Evolutionary conservation across 2,888 invertebrate species (phyloP).

Genomic region (Trichogramma dendrolimi): DNA sequence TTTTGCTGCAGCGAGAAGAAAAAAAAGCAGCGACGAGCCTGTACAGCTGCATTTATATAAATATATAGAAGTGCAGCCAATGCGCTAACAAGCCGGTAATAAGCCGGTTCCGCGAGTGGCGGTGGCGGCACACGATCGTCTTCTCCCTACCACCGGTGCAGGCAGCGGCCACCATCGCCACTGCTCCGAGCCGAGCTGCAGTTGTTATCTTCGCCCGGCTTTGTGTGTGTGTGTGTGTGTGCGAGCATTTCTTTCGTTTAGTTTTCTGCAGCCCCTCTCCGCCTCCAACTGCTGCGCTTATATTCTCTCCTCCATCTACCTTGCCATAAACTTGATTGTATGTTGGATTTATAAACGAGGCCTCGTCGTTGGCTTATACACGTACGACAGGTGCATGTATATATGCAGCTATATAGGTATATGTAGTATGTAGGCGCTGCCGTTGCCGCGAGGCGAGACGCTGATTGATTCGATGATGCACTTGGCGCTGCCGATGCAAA

Average conservation of each 20-base stretch:
- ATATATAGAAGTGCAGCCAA: too few relatives aligned
- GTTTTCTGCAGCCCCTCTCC: slow-evolving; percentile 27
- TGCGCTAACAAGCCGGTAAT: slow-evolving; percentile 49
- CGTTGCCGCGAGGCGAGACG: slow-evolving; percentile 2
- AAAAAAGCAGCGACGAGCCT: background rate
- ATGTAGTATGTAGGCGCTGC: background rate
- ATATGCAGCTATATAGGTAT: too few relatives aligned
- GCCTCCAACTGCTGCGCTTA: slow-evolving; percentile 10
- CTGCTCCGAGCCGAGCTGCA: too few relatives aligned
- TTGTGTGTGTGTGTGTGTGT: slow-evolving; percentile 21
- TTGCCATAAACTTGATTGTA: slow-evolving; percentile 47
- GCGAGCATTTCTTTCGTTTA: slow-evolving; percentile 27
- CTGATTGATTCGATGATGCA: background rate
- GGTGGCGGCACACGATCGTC: slow-evolving; percentile 28
- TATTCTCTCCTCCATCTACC: slow-evolving; percentile 6
- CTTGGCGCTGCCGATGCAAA: background rate
- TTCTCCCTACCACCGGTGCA: slow-evolving; percentile 27
- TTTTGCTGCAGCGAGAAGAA: slow-evolving; percentile 34
- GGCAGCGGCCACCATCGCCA: too few relatives aligned
- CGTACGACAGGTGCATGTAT: too few relatives aligned
- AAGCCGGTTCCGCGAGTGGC: slow-evolving; percentile 40
- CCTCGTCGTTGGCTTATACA: slow-evolving; percentile 7
- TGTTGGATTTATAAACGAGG: slow-evolving; percentile 50
- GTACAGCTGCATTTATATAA: too few relatives aligned
- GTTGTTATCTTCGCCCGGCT: slow-evolving; percentile 15